Percentiles rank a stretch among this genome's conserved stretches.
phyloP scores from a whole-genome alignment of 30 jellyfish, hydroid and myxozoan species.

The Hydractinia symbiolongicarpus region DNA sequence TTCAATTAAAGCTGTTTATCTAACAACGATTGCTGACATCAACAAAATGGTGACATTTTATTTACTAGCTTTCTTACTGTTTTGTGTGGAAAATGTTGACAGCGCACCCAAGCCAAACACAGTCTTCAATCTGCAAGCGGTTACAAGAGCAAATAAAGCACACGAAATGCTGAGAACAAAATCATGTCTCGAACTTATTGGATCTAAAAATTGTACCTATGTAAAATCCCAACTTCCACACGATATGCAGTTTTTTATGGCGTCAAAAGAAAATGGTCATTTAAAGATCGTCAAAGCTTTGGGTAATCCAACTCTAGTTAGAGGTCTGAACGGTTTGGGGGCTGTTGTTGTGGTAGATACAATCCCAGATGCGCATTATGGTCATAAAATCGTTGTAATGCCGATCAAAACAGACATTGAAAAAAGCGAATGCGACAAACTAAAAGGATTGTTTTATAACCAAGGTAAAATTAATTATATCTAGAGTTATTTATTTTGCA shows the following conservation, averaged over 20 bases:
- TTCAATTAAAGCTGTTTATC: too few species aligned
- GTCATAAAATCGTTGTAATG: slow-evolving; percentile 73
- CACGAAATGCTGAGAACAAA: slow-evolving; percentile 51
- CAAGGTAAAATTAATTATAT: slow-evolving; percentile 4
- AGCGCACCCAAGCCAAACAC: background rate
- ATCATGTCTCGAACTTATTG: slow-evolving; percentile 56
- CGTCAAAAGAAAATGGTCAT: slow-evolving; percentile 8
- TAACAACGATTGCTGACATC: too few species aligned
- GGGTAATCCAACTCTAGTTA: slow-evolving; percentile 42
- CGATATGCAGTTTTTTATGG: slow-evolving; percentile 62
- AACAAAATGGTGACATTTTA: background rate
- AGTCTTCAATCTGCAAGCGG: slow-evolving; percentile 12
- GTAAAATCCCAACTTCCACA: slow-evolving; percentile 34
- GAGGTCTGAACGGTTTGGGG: slow-evolving; percentile 45
- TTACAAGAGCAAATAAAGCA: slow-evolving; percentile 43
- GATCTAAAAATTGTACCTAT: slow-evolving; percentile 59
- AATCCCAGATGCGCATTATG: slow-evolving; percentile 92
- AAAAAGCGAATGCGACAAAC: slow-evolving; percentile 21
- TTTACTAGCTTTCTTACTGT: background rate
- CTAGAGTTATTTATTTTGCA: too few species aligned
- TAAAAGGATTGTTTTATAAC: slow-evolving; percentile 1
- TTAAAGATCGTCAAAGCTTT: slow-evolving; percentile 12
- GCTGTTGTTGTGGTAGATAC: slow-evolving; percentile 91
- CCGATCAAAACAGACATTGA: slow-evolving; percentile 37
- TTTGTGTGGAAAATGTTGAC: too few species aligned